phyloP scores from a whole-genome alignment of 2,888 invertebrate species.

The Drosophila leonis region DNA sequence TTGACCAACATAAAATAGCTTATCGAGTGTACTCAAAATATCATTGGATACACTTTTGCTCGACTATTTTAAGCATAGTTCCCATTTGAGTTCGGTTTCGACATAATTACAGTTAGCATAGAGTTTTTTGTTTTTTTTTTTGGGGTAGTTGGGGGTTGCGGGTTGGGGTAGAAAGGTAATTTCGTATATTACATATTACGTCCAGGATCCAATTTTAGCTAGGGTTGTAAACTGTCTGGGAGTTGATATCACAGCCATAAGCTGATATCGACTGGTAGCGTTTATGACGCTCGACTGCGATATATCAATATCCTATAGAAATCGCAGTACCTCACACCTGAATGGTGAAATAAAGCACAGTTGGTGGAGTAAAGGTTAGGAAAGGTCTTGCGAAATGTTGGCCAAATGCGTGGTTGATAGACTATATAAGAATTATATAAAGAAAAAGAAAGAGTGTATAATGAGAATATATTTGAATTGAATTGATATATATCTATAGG shows the following conservation, averaged over 20 bases:
- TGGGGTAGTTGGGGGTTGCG: rapidly evolving
- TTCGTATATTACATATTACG: conserved; percentile 13
- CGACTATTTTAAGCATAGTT: conserved; percentile 20
- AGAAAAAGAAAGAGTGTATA: no score
- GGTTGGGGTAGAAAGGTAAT: conserved; percentile 8
- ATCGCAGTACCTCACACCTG: conserved; percentile 64
- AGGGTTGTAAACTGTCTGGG: conserved; percentile 29
- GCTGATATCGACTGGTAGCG: conserved; percentile 73
- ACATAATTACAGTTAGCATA: conserved; percentile 6
- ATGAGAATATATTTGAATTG: no score
- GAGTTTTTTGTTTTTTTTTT: background rate
- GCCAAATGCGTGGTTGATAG: rapidly evolving
- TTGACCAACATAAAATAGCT: conserved; percentile 21
- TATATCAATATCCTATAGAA: conserved; percentile 51
- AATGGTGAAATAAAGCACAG: conserved; percentile 13
- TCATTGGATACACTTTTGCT: conserved; percentile 15
- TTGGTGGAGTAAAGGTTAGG: background rate
- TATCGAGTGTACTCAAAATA: conserved; percentile 21
- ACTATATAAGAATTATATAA: background rate
- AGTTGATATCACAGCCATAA: conserved; percentile 54
- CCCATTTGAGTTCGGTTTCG: conserved; percentile 4
- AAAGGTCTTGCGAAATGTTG: background rate
- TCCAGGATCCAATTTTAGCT: conserved; percentile 19
- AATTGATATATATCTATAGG: no score
- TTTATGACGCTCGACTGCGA: conserved; percentile 54